Evolutionary conservation across 2,797 vertebrate species (phyloP).

Genomic region (Hemibagrus guttatus): DNA sequence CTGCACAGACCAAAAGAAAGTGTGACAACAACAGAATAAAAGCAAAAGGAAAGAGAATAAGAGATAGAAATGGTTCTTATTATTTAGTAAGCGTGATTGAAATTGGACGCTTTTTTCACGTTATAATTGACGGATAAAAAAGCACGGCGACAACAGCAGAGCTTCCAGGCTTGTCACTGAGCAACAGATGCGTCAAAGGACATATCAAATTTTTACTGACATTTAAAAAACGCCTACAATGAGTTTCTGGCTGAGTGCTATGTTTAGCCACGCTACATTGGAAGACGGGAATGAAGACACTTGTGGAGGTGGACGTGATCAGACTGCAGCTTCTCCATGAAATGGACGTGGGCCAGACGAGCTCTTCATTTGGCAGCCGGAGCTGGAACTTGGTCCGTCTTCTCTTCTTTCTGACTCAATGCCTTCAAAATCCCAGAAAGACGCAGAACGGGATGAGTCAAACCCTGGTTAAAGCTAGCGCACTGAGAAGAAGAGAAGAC

Average conservation of each 20-base stretch:
- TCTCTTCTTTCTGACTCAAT: constrained; percentile 65
- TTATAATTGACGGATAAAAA: constrained; percentile 10
- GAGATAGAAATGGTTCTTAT: background rate
- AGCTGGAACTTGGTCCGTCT: constrained; percentile 55
- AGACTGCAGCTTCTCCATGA: constrained; percentile 43
- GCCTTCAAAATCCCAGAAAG: constrained; percentile 63
- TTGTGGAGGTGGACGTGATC: constrained; percentile 53
- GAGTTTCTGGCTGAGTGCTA: constrained; percentile 44
- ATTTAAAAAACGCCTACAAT: constrained; percentile 49
- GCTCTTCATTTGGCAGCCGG: constrained; percentile 51
- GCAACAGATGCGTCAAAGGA: constrained; percentile 43
- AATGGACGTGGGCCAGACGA: constrained; percentile 42
- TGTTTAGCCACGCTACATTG: constrained; percentile 51
- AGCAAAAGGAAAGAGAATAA: background rate
- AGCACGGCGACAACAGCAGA: constrained; percentile 22
- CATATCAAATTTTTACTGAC: constrained; percentile 41
- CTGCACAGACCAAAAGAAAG: constrained; percentile 4
- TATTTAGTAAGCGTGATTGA: constrained; percentile 19
- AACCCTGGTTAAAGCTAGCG: constrained; percentile 66
- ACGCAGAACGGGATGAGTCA: constrained; percentile 65
- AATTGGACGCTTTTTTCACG: constrained; percentile 32
- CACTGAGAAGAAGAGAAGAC: constrained; percentile 5
- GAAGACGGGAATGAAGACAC: constrained; percentile 44
- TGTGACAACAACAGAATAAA: constrained; percentile 9
- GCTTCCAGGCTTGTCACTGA: constrained; percentile 41